Evolutionary conservation across 2,113 vertebrate species (phyloP), one percentile per base, ranked within the genome.

Genomic region (Cebidichthys violaceus): DNA sequence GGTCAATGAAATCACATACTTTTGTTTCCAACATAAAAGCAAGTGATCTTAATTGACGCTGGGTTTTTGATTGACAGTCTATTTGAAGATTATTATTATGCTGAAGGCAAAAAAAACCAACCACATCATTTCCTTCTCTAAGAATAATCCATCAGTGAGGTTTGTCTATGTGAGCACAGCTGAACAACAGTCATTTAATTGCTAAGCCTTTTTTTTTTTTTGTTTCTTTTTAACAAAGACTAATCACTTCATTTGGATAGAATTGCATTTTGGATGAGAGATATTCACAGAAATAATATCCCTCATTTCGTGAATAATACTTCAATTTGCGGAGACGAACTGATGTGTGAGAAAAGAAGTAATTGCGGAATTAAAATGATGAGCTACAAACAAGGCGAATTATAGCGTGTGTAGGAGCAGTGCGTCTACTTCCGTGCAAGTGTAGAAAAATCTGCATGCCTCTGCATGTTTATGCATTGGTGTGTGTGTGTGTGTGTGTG

Each of bases 241-340:
- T 68, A 83, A 87, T 89, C 60, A 67, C 77, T 77, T 83, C 10
- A 82, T 71, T 87, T 88, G 70, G 13, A 37, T 61, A 31, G 10
- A 82, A 82, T 54, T 70, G n/a, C 31, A 78, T 80, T 77, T 85
- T 45, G 14, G 22, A 74, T 71, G 43, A 76, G 35, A 18, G 2
- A 65, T 29, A 86, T 50, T 76, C 57, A 77, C 31, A 74, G n/a
- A 74, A 83, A 78, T 50, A 55, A 73, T 22, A 59, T 41, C 27
- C 57, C 50, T 71, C 1, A 59, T 78, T 82, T 75, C 9, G 55
- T 47, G n/a, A 80, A 45, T 70, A 62, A 79, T 87, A 33, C 18
- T 86, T 75, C 35, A 65, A 74, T 84, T 77, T 73, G 35, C 57
- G 22, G 39, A 50, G 39, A 69, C 72, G 66, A 59, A 55, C 0